A percentile compares a stretch with the other conserved stretches of the same genome.
phyloP scores from a whole-genome alignment of 1,140 invertebrate species.

The Trachymyrmex septentrionalis region DNA sequence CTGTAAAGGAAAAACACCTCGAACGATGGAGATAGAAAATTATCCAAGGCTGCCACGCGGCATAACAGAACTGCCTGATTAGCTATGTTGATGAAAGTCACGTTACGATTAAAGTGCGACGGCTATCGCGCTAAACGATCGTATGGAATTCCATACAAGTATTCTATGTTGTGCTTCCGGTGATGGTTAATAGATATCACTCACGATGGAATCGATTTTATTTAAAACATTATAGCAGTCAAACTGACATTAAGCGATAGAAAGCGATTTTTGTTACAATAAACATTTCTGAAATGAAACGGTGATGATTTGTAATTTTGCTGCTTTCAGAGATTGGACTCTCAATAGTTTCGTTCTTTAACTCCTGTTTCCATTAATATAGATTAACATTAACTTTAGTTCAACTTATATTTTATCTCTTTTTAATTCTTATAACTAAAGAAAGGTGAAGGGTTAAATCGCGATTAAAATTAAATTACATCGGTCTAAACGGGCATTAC shows the following conservation, averaged over 20 bases:
- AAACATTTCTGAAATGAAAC: neutral
- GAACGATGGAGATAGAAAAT: constrained; percentile 64
- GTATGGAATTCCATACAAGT: constrained; percentile 46
- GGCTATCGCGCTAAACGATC: constrained; percentile 45
- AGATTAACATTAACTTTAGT: no score
- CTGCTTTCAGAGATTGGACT: neutral
- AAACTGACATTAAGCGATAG: neutral
- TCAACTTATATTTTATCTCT: no score
- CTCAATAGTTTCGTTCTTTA: neutral
- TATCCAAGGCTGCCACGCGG: constrained; percentile 68
- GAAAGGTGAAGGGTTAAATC: no score
- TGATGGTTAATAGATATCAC: constrained; percentile 34
- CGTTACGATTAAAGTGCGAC: constrained; percentile 66
- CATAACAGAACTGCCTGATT: constrained; percentile 56
- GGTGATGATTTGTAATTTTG: neutral
- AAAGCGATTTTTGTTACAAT: neutral
- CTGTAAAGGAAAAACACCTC: neutral
- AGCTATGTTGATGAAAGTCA: constrained; percentile 69
- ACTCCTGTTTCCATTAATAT: no score
- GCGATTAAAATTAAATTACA: no score
- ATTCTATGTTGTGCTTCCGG: constrained; percentile 30
- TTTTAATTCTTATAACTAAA: no score
- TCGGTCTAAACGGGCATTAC: no score
- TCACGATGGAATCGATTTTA: neutral
- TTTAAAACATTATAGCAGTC: neutral